Conservation (phyloP, 2,797 vertebrate genomes). For the Enteromius trimaculatus region DNA sequence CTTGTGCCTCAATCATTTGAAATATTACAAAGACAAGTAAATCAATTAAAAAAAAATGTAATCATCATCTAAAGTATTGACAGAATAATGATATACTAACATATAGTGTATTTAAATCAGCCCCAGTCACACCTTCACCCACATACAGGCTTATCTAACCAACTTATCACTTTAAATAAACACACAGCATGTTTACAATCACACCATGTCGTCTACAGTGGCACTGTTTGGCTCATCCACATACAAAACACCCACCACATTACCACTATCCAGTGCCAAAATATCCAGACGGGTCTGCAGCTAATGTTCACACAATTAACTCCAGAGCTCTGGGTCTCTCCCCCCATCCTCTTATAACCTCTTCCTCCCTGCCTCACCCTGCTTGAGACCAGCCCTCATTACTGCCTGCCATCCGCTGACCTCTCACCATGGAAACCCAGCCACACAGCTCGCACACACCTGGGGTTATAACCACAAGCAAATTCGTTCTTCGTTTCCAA, state of each 20-base stretch:
- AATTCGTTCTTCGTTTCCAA: not conserved
- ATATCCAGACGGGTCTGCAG: slow-evolving; percentile 58
- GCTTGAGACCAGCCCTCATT: slow-evolving; percentile 62
- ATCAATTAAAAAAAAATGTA: not conserved
- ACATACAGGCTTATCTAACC: slow-evolving; percentile 31
- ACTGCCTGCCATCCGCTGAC: slow-evolving; percentile 39
- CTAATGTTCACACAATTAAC: slow-evolving; percentile 70
- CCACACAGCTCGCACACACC: slow-evolving; percentile 4
- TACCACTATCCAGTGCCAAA: slow-evolving; percentile 56
- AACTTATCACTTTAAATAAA: slow-evolving; percentile 18
- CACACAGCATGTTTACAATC: slow-evolving; percentile 65
- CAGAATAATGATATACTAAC: not conserved
- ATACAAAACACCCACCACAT: slow-evolving; percentile 48
- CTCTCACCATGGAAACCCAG: slow-evolving; percentile 40
- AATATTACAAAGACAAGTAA: not conserved
- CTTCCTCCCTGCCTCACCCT: slow-evolving; percentile 44
- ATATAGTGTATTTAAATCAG: not conserved
- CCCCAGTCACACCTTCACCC: not conserved
- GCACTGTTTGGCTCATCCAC: slow-evolving; percentile 60
- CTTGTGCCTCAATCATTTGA: not conserved
- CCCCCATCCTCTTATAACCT: slow-evolving; percentile 23
- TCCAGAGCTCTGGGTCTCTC: slow-evolving; percentile 58
- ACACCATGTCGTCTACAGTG: slow-evolving; percentile 63
- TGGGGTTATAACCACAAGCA: slow-evolving; percentile 22
- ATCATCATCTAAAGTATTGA: not conserved